Evolutionary conservation across 2,113 vertebrate species (phyloP).

Genomic region (Myrmecobius fasciatus): DNA sequence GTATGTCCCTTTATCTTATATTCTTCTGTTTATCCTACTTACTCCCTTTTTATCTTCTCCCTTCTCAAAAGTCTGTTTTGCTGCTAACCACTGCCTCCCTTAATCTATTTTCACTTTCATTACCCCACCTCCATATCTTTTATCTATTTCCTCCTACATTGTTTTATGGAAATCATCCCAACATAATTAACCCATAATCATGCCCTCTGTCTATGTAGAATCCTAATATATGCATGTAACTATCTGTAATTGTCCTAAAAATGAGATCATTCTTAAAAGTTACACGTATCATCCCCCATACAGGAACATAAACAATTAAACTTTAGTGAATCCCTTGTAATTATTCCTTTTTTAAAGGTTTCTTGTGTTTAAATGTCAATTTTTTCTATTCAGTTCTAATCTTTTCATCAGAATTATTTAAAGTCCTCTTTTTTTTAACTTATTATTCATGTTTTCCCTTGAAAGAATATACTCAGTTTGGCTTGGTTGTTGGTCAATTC

Average conservation of each 20-base stretch:
- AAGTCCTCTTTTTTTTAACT: background rate
- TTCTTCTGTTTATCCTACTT: too few species aligned
- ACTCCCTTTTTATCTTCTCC: too few species aligned
- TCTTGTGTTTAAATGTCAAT: background rate
- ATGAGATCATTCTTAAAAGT: background rate
- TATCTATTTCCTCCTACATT: too few species aligned
- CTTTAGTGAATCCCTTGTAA: background rate
- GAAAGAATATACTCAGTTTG: background rate
- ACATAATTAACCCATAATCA: too few species aligned
- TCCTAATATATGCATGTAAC: background rate
- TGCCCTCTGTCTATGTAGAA: background rate
- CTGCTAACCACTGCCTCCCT: too few species aligned
- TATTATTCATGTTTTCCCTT: background rate
- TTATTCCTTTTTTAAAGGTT: too few species aligned
- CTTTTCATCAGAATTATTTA: background rate
- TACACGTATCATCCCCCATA: background rate
- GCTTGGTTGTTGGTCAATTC: background rate
- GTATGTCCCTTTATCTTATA: background rate
- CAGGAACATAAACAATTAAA: background rate
- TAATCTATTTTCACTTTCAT: too few species aligned
- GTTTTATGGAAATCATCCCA: too few species aligned
- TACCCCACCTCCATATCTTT: too few species aligned
- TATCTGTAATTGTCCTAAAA: background rate
- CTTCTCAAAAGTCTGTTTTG: too few species aligned
- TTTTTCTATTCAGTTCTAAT: background rate